These are phyloP conservation scores for Nematopogon swammerdamellus DNA, from an alignment of 2,888 invertebrate species.

Conservation along the genomic window DNA sequence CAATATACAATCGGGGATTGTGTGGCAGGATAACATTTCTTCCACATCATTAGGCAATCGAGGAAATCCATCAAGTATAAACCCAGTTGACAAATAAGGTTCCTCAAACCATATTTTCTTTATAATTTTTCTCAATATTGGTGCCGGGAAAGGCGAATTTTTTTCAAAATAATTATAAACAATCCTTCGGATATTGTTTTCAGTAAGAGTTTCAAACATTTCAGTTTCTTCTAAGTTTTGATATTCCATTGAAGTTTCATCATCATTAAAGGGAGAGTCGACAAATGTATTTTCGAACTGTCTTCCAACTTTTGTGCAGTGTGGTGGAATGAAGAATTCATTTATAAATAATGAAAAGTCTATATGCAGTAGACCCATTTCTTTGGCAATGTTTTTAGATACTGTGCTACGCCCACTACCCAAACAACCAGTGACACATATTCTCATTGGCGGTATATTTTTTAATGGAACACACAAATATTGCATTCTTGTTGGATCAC, in stretches of 20 bases:
- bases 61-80: conserved; percentile 63
- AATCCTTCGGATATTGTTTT: conserved; percentile 30
- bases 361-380: conserved; percentile 52
- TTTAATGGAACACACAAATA: conserved; percentile 35
- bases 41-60: conserved; percentile 50
- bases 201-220: conserved; percentile 18
- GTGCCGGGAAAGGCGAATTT: conserved; percentile 38
- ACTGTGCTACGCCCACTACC: conserved; percentile 54
- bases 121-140: conserved; percentile 38
- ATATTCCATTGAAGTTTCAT: conserved; percentile 12
- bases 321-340: conserved; percentile 30
- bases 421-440: conserved; percentile 55
- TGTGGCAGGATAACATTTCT: conserved; percentile 41
- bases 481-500: conserved; percentile 46
- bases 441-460: conserved; percentile 44
- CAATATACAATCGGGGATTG: conserved; percentile 59
- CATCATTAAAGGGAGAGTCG: conserved; percentile 28
- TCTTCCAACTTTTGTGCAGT: conserved; percentile 42
- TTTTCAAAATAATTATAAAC: conserved; percentile 46
- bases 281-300: conserved; percentile 36
- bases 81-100: conserved; percentile 44
- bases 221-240: not conserved
- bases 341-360: conserved; percentile 42
- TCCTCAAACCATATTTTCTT: conserved; percentile 49
- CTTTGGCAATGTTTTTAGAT: conserved; percentile 44